These are phyloP conservation scores for Montipora cactus DNA, from an alignment of 64 coral and sea anemone genomes.

Conservation along the genomic window DNA sequence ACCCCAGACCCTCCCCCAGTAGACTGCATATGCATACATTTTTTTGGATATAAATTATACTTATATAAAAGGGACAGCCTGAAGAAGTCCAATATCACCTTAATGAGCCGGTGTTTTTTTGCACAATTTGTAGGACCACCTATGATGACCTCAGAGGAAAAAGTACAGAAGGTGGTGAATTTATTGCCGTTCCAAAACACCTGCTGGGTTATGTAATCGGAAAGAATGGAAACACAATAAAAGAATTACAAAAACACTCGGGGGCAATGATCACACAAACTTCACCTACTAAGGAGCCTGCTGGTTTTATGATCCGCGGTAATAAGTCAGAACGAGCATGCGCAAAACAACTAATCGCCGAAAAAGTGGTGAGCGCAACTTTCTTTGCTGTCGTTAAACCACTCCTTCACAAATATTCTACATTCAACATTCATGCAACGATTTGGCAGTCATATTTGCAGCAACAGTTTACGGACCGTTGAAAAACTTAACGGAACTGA, in stretches of 20 bases:
- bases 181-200: background rate
- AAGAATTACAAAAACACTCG: background rate
- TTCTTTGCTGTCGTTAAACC: too few relatives aligned
- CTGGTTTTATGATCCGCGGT: background rate
- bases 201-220: conserved; percentile 19
- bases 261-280: background rate
- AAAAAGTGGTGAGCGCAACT: too few relatives aligned
- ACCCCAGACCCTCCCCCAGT: too few relatives aligned
- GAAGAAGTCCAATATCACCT: background rate
- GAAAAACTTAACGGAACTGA: too few relatives aligned
- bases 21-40: too few relatives aligned
- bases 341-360: background rate
- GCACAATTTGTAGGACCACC: background rate
- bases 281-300: background rate
- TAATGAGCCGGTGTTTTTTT: background rate
- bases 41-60: too few relatives aligned
- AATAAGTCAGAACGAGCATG: background rate
- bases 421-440: too few relatives aligned
- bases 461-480: too few relatives aligned
- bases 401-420: too few relatives aligned
- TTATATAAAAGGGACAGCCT: background rate
- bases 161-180: background rate
- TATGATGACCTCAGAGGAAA: background rate
- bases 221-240: conserved; percentile 7
- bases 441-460: too few relatives aligned